Percentiles rank a stretch among this genome's conserved stretches.
Conservation (phyloP, 2,113 vertebrate species). For the Noctilio leporinus region DNA sequence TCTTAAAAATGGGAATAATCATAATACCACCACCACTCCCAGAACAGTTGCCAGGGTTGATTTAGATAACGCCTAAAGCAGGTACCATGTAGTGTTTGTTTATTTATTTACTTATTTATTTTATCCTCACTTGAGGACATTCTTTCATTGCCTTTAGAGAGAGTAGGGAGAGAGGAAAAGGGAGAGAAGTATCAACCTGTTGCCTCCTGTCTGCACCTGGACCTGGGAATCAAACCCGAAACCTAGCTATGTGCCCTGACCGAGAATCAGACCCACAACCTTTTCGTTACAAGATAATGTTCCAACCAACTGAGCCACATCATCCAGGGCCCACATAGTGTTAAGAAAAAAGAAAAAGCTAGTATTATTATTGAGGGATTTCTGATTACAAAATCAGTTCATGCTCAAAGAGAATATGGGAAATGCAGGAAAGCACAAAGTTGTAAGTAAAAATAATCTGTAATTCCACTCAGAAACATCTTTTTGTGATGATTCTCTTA, state of each 20-base stretch:
- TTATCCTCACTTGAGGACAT: neutral
- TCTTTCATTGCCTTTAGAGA: no score
- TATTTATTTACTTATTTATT: neutral
- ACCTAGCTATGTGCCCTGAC: neutral
- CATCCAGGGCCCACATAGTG: neutral
- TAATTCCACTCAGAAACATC: neutral
- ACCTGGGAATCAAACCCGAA: no score
- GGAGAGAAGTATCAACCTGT: neutral
- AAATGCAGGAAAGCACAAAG: neutral
- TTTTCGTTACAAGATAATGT: neutral
- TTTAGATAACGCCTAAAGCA: neutral
- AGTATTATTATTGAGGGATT: neutral
- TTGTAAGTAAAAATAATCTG: neutral
- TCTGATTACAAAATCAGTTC: neutral
- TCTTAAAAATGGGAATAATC: neutral
- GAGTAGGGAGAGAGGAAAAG: neutral
- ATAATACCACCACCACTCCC: neutral
- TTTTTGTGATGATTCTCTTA: slow-evolving; percentile 4
- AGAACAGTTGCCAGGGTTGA: neutral
- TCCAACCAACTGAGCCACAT: no score
- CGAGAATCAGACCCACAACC: neutral
- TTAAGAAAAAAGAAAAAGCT: neutral
- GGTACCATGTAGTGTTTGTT: neutral
- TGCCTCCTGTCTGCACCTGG: no score
- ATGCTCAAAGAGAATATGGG: neutral